Evolutionary conservation across 1,140 invertebrate genomes (phyloP), one percentile per base, ranked within the genome.

Genomic region (Zaprionus camerounensis): DNA sequence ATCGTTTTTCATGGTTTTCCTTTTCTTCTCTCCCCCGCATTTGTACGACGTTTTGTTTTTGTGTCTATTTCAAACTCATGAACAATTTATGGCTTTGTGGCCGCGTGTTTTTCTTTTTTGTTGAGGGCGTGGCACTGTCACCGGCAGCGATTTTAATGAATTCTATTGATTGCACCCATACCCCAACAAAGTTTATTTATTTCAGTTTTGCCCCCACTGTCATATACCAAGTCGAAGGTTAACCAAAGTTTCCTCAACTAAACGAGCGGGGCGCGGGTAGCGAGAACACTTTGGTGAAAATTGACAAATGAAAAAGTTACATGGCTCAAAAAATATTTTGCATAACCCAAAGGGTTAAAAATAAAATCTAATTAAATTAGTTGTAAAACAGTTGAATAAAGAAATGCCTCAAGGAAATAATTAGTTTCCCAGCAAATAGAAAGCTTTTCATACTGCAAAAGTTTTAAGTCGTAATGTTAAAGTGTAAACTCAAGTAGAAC

Each of bases 121-220:
- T 6, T 46, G 41, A 56, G 73, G 68, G 64, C 56, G 71, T 65
- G 58, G 77, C 76, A 12, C 63, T 73, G 83, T 88, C 73, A 80
- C 17, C 55, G 58, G 69, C 81, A 70, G 76, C 73, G 46, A 70
- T 81, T 88, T 64, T 79, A 83, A 87, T 87, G 74, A 87, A 87
- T 81, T 88, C 74, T 90, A 88, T 88, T 84, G 84, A 90, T 88
- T 77, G 58, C 24, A 12, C 17, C 9, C 9, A 24, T 5, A 9
- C 15, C 6, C 15, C 41, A 49, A n/a, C 31, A 34, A 64, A 26
- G n/a, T 46, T n/a, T 46, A 17, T 17, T 7, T 41, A 7, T n/a
- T 46, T 17, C 67, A 57, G 58, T 64, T 75, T 59, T 41, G 26
- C 12, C 62, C 46, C 46, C 17, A 3, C 13, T 65, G 44, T 72